These are phyloP conservation scores for Formicarius rufipectus DNA, from an alignment of 2,113 vertebrate genomes.

Conservation along the genomic window DNA sequence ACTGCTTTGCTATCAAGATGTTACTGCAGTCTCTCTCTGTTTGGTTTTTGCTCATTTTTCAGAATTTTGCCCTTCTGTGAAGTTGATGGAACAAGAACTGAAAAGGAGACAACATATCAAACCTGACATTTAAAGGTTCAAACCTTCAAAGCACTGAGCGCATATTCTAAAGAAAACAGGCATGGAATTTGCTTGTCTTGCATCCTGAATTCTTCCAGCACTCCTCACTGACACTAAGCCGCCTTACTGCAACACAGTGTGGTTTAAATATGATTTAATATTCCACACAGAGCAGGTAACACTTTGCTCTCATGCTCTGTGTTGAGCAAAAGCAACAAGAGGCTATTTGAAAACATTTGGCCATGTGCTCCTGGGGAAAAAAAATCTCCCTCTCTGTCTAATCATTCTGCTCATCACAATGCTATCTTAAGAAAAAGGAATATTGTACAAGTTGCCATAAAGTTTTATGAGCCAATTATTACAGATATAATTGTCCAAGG, in stretches of 20 bases:
- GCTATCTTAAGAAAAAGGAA: constrained; percentile 46
- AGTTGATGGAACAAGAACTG: neutral
- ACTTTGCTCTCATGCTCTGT: neutral
- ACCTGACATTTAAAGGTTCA: constrained; percentile 46
- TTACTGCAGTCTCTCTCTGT: neutral
- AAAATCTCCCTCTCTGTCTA: constrained; percentile 45
- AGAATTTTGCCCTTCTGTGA: neutral
- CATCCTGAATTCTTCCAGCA: neutral
- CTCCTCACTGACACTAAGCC: neutral
- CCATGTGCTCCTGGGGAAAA: constrained; percentile 44
- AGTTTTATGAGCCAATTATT: constrained; percentile 77
- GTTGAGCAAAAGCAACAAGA: constrained; percentile 43
- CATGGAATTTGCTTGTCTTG: constrained; percentile 2
- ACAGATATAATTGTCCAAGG: constrained; percentile 66
- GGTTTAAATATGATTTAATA: neutral
- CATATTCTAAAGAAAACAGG: neutral
- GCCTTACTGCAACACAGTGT: neutral
- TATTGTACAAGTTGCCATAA: constrained; percentile 72
- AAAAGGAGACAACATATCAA: neutral
- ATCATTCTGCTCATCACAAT: constrained; percentile 69
- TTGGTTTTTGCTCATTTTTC: neutral
- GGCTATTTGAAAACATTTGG: constrained; percentile 58
- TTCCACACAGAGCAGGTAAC: neutral
- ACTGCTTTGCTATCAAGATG: neutral
- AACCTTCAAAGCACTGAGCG: neutral